Evolutionary conservation across 1,140 invertebrate genomes (phyloP).

Genomic region (Vanessa atalanta): DNA sequence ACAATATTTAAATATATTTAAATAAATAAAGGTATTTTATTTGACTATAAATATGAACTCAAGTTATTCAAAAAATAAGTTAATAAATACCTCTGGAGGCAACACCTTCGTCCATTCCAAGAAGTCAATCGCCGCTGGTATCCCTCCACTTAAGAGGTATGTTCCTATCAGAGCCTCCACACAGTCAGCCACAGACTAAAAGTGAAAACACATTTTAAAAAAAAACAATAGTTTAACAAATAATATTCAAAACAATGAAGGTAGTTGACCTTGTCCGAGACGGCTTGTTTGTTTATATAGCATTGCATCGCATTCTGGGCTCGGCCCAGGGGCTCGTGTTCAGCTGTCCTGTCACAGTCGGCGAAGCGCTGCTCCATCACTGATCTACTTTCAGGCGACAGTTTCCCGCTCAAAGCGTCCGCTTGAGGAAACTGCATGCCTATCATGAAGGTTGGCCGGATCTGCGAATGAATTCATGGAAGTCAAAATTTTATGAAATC

Average conservation of each 20-base stretch:
- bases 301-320: conserved; percentile 65
- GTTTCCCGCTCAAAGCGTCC: conserved; percentile 51
- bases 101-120: conserved; percentile 88
- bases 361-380: conserved; percentile 41
- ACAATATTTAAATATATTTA: too few relatives aligned
- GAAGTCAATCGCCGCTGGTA: conserved; percentile 82
- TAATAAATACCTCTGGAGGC: conserved; percentile 71
- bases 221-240: neutral
- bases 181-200: conserved; percentile 87
- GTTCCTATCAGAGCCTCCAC: conserved; percentile 93
- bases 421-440: conserved; percentile 53
- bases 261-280: conserved; percentile 63
- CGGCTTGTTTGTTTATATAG: conserved; percentile 60
- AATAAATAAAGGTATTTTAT: too few relatives aligned
- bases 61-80: neutral
- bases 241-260: neutral
- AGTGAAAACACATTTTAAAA: neutral
- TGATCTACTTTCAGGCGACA: conserved; percentile 45
- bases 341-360: conserved; percentile 43
- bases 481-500: too few relatives aligned
- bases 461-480: conserved; percentile 40
- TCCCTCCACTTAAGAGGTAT: conserved; percentile 84
- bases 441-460: conserved; percentile 64
- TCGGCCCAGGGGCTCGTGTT: conserved; percentile 45
- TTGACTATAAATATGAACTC: neutral